Percentiles rank a stretch among this genome's conserved stretches.
phyloP scores from a whole-genome alignment of 2,113 vertebrate species.

The Apistogramma diplotaenia region DNA sequence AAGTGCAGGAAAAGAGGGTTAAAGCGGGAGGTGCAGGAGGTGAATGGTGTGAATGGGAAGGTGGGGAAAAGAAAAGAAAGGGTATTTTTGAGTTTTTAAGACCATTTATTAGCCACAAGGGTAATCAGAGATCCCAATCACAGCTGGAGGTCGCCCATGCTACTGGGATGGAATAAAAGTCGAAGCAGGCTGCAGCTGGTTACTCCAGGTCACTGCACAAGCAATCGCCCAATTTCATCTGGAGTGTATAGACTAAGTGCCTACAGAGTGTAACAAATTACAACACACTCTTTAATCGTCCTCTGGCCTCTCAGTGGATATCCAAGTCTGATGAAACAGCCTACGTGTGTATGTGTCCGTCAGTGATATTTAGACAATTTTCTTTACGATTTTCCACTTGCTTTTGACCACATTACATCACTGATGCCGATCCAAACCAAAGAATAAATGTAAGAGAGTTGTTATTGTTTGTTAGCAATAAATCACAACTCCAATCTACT shows the following conservation, averaged over 20 bases:
- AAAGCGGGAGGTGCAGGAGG: not conserved
- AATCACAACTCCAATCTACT: not conserved
- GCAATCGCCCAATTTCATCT: slow-evolving; percentile 39
- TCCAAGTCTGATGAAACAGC: not conserved
- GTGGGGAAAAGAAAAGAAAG: slow-evolving; percentile 7
- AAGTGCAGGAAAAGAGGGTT: not conserved
- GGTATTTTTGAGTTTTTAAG: slow-evolving; percentile 21
- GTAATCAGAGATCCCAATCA: slow-evolving; percentile 52
- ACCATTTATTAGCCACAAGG: slow-evolving; percentile 46
- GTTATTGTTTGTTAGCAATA: not conserved
- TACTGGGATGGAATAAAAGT: slow-evolving; percentile 27
- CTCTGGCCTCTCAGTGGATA: slow-evolving; percentile 16
- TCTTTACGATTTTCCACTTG: not conserved
- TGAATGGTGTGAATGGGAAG: not conserved
- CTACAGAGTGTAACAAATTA: slow-evolving; percentile 28
- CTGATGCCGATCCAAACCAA: not conserved
- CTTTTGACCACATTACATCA: not conserved
- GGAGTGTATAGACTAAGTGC: slow-evolving; percentile 19
- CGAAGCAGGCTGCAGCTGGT: slow-evolving; percentile 18
- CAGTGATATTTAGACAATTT: not conserved
- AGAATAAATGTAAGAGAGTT: not conserved
- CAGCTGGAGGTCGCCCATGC: slow-evolving; percentile 60
- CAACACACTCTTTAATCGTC: slow-evolving; percentile 28
- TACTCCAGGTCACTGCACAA: slow-evolving; percentile 62
- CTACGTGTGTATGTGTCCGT: not conserved